Evolutionary conservation across 2,797 vertebrate genomes (phyloP), one percentile per base, ranked within the genome.

Genomic region (Nasua narica): DNA sequence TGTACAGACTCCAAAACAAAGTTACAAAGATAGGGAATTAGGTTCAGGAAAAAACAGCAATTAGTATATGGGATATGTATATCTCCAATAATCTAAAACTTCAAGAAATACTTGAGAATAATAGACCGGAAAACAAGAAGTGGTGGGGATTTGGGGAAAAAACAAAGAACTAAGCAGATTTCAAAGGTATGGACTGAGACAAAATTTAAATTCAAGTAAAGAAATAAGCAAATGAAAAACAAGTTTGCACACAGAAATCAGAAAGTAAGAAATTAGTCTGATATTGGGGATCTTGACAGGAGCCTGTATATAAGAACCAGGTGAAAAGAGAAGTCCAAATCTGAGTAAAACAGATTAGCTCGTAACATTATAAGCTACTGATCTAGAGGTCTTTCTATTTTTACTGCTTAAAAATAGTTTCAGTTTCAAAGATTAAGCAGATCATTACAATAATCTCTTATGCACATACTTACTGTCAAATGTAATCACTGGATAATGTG

Each of bases 361-460:
- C 7, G 0, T 62, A 60, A 54, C 43, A 67, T 27, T 43, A 35
- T 82, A 70, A 76, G 19, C 35, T 72, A 48, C 27, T 40, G 1
- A 85, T 91, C 9, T 54, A 46, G 65, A 87, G 1, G 40, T 27
- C 10, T 14, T 62, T 54, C 52, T 54, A 77, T 56, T 90, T 87
- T 79, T 32, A 16, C 35, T 81, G 21, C 16, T 87, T 95, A 62
- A 91, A 89, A 88, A 77, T 35, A 90, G 16, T 89, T 97, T 3
- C 46, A 77, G 14, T 74, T 43, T 60, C n/a, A 92, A 87, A 90
- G 82, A 93, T 78, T 74, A 95, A 97, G 69, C 21, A 76, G 25
- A 35, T 37, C 23, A 37, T 94, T 90, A 40, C 5, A 88, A 46
- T 56, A 91, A 84, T 84, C 67, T 89, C n/a, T 89, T 94, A 27